Conservation (phyloP, 2,888 invertebrate genomes). For the Automeris io region DNA sequence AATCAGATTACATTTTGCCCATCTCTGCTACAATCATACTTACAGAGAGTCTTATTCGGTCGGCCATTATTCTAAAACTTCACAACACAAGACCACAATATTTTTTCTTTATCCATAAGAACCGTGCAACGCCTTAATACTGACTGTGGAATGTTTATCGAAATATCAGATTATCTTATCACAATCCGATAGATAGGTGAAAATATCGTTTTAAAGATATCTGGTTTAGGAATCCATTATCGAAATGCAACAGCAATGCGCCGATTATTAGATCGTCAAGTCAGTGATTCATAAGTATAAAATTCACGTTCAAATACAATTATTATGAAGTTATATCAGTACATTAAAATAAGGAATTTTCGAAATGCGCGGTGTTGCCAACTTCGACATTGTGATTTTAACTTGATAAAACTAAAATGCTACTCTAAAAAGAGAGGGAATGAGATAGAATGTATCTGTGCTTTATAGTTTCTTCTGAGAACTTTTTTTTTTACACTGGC, state of each 20-base stretch:
- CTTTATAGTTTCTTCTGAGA: too few species aligned
- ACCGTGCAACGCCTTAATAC: slow-evolving; percentile 27
- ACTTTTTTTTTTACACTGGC: too few species aligned
- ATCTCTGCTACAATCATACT: too few species aligned
- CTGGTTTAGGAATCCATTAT: slow-evolving; percentile 18
- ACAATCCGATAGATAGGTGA: slow-evolving; percentile 36
- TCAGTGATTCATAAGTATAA: not conserved
- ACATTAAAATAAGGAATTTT: too few species aligned
- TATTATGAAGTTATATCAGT: too few species aligned
- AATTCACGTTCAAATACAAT: too few species aligned
- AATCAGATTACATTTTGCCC: too few species aligned
- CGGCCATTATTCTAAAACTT: slow-evolving; percentile 55
- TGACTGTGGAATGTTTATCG: slow-evolving; percentile 52
- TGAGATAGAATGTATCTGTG: too few species aligned
- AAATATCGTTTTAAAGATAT: slow-evolving; percentile 51
- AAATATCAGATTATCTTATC: slow-evolving; percentile 49
- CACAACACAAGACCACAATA: slow-evolving; percentile 32
- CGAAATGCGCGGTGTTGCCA: too few species aligned
- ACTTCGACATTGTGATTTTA: too few species aligned
- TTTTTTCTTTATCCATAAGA: slow-evolving; percentile 29
- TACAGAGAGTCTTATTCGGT: slow-evolving; percentile 53
- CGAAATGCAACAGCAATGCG: slow-evolving; percentile 14
- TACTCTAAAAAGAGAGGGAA: too few species aligned
- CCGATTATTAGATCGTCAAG: slow-evolving; percentile 18
- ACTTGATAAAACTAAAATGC: too few species aligned